Conservation (phyloP, 2,888 invertebrate species). For the Nephrocerus scutellatus region DNA sequence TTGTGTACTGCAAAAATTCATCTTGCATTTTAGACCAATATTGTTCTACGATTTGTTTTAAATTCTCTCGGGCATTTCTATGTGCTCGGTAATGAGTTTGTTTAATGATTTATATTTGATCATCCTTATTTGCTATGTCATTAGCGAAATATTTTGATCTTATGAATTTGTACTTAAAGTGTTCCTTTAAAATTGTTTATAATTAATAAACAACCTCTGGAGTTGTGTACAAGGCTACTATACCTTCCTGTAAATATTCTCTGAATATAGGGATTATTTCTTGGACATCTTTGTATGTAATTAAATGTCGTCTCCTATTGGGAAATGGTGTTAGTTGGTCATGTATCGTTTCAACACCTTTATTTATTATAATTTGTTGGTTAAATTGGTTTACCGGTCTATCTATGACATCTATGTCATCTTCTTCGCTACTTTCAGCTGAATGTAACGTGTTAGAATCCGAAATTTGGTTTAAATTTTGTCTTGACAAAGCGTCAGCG, state of each 20-base stretch:
- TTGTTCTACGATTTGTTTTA: constrained; percentile 6
- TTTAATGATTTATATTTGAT: constrained; percentile 4
- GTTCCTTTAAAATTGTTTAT: constrained; percentile 2
- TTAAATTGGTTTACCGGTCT: too few relatives aligned
- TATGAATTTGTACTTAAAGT: constrained; percentile 10
- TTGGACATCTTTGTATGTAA: constrained; percentile 5
- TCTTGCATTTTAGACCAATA: constrained; percentile 13
- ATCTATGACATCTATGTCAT: too few relatives aligned
- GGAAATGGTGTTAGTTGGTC: too few relatives aligned
- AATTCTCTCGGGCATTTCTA: too few relatives aligned
- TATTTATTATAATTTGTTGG: too few relatives aligned
- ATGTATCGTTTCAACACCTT: too few relatives aligned
- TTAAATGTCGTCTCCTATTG: constrained; percentile 11
- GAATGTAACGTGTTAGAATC: neutral
- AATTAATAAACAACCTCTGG: constrained; percentile 4
- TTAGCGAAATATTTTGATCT: constrained; percentile 6
- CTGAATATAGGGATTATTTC: constrained; percentile 7
- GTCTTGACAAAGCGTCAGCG: constrained; percentile 16
- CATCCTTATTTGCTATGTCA: constrained; percentile 8
- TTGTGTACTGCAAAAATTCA: constrained; percentile 6
- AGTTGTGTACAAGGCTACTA: too few relatives aligned
- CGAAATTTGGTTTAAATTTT: constrained; percentile 8
- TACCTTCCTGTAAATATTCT: constrained; percentile 6
- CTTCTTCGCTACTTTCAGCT: neutral
- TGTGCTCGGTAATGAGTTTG: too few relatives aligned